A percentile compares a stretch with the other conserved stretches of the same genome.
Evolutionary conservation across 37 sponge, comb jelly and placozoan genomes (phyloP).

Genomic region (Petrosia ficiformis): DNA sequence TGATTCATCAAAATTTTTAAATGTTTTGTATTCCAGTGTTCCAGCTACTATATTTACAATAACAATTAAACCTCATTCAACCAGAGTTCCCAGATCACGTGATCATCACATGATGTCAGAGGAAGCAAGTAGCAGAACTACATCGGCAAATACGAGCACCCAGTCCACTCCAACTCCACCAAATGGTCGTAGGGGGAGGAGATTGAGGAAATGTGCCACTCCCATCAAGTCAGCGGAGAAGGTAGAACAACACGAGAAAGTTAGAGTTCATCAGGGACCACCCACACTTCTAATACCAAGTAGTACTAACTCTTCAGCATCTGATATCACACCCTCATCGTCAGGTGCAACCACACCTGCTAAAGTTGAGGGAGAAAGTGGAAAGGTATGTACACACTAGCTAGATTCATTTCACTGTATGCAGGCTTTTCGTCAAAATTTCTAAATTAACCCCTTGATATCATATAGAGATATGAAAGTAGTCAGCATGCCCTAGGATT

Average conservation of each 20-base stretch:
- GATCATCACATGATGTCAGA: neutral
- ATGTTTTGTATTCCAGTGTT: no score
- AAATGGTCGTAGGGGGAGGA: conserved; percentile 19
- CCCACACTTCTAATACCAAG: neutral
- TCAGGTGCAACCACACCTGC: neutral
- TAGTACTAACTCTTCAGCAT: neutral
- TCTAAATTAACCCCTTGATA: no score
- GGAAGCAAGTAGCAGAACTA: neutral
- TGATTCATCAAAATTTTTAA: no score
- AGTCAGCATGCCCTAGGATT: no score
- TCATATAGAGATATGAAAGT: no score
- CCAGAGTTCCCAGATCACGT: no score
- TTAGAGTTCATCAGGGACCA: conserved; percentile 7
- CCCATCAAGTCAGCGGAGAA: conserved; percentile 76
- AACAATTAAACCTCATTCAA: no score
- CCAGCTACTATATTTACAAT: no score
- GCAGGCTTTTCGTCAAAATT: no score
- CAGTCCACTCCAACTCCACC: conserved; percentile 28
- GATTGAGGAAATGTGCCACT: conserved; percentile 61
- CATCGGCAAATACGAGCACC: neutral
- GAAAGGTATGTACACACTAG: no score
- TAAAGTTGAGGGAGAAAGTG: neutral
- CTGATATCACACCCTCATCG: conserved; percentile 1
- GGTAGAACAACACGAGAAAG: conserved; percentile 39
- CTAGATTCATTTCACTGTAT: no score